A percentile compares a stretch with the other conserved stretches of the same genome.
Conservation (phyloP, 2,113 vertebrate species). For the Pteropus alecto region DNA sequence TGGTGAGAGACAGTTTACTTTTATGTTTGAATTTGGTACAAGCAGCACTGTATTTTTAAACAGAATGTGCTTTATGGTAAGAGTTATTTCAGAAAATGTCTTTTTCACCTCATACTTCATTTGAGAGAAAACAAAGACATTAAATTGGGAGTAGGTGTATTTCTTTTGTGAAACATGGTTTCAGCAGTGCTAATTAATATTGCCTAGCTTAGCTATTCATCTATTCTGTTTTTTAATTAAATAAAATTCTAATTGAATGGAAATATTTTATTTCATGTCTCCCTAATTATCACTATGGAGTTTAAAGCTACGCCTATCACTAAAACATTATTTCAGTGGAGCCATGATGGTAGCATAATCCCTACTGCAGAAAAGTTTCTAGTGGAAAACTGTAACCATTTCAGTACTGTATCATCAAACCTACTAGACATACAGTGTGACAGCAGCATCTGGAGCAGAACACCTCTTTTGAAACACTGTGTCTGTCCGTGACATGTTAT, state of each 20-base stretch:
- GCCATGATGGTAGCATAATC: fast-evolving
- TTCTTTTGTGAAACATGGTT: slow-evolving; percentile 2
- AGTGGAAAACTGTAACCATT: not conserved
- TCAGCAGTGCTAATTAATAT: not conserved
- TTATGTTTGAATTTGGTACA: not conserved
- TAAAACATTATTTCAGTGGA: not conserved
- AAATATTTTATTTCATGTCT: not conserved
- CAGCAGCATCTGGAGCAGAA: not conserved
- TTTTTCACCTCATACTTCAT: not conserved
- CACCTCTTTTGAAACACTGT: not conserved
- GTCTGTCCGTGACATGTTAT: too few relatives aligned
- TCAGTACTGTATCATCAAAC: fast-evolving
- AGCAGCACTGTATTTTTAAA: not conserved
- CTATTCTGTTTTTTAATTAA: not conserved
- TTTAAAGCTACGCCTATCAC: not conserved
- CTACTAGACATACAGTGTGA: not conserved
- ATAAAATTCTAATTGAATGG: not conserved
- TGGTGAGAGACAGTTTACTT: not conserved
- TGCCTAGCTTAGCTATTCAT: not conserved
- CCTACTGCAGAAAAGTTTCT: not conserved
- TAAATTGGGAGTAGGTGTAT: not conserved
- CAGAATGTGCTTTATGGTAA: not conserved
- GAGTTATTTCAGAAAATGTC: not conserved
- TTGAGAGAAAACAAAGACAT: not conserved
- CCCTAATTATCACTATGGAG: not conserved